These are phyloP conservation scores for Anhinga anhinga DNA, from an alignment of 2,113 vertebrate genomes.

Conservation along the genomic window DNA sequence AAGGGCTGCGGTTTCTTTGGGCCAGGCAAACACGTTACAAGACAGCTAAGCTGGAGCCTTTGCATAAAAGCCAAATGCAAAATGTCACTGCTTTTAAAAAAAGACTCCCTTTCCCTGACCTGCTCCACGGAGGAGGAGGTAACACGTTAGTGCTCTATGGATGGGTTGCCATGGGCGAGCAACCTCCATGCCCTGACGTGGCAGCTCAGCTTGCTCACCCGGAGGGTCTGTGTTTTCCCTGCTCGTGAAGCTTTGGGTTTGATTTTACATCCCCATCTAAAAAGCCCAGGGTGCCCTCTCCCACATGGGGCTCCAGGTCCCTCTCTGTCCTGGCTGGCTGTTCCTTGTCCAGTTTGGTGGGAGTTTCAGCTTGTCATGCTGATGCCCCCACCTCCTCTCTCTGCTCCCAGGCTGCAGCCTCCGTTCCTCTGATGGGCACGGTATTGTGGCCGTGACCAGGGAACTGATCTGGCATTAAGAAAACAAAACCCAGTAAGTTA, in stretches of 20 bases:
- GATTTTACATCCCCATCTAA: background rate
- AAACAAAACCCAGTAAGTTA: background rate
- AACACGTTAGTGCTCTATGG: background rate
- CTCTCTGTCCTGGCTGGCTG: background rate
- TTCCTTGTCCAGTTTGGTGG: background rate
- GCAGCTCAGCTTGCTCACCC: background rate
- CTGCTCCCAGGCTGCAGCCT: background rate
- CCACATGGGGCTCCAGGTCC: background rate
- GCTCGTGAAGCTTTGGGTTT: background rate
- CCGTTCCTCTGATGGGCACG: accelerated
- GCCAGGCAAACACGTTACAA: background rate
- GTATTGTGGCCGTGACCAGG: accelerated
- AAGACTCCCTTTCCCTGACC: background rate
- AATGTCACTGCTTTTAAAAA: background rate
- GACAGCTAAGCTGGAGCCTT: background rate
- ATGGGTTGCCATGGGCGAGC: background rate
- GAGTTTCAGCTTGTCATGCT: background rate
- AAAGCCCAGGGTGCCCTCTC: background rate
- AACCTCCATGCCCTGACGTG: background rate
- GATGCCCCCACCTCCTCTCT: background rate
- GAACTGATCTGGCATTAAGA: background rate
- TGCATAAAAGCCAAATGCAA: background rate
- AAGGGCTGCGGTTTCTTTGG: background rate
- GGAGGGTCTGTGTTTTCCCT: background rate
- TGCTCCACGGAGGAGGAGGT: background rate